Conservation (phyloP, 2,113 vertebrate species). For the Plectropomus leopardus region DNA sequence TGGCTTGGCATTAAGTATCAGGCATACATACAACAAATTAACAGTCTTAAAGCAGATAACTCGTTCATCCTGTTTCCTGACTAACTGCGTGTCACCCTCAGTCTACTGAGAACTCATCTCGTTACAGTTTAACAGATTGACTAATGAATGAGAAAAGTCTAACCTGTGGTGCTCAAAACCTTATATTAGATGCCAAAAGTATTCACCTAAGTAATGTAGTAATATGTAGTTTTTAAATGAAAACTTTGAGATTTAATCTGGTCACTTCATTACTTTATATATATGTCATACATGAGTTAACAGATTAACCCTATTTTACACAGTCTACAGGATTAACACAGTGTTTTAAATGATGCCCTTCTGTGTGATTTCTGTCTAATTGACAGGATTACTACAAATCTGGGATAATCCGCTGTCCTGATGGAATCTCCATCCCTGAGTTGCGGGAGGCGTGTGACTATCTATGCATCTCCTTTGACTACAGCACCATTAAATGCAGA, state of each 20-base stretch:
- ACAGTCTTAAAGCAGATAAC: not conserved
- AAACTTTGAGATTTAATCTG: not conserved
- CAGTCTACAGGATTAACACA: not conserved
- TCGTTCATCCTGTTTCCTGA: not conserved
- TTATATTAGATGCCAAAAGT: not conserved
- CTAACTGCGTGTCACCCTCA: not conserved
- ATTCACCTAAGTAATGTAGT: not conserved
- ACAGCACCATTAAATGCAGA: slow-evolving; percentile 99
- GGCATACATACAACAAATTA: not conserved
- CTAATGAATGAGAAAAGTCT: not conserved
- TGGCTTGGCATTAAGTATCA: not conserved
- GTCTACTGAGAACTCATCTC: not conserved
- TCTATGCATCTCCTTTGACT: slow-evolving; percentile 99
- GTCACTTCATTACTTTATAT: not conserved
- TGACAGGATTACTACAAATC: slow-evolving; percentile 99
- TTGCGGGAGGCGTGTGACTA: slow-evolving; percentile 98
- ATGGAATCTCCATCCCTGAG: slow-evolving; percentile 99
- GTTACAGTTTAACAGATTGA: slow-evolving; percentile 3
- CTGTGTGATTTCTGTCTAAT: slow-evolving; percentile 63
- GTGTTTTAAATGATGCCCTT: slow-evolving; percentile 57
- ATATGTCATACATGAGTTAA: not conserved
- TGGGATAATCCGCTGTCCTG: slow-evolving; percentile 98
- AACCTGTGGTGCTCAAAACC: not conserved
- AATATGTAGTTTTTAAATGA: not conserved
- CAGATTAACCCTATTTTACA: no score